Base-by-base conservation (phyloP, 1,140 invertebrate genomes). In the Zaprionus inermis region DNA sequence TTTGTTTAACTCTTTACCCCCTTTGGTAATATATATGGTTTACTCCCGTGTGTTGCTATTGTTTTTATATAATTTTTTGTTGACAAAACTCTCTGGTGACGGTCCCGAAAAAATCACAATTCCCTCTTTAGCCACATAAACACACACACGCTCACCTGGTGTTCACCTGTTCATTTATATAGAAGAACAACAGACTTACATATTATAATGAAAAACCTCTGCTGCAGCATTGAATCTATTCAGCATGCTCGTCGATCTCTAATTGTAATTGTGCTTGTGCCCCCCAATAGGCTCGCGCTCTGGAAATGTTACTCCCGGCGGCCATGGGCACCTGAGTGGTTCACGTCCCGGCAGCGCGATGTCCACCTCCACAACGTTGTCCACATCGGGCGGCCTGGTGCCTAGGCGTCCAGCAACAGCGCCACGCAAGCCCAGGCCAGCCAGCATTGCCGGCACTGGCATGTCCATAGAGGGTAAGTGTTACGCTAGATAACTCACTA, bases 401-500 rank as follows among this genome's bases (percentile, higher is more conserved):
- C 56, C 77, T 36, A 79, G 90, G 36, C 81, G 92, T 30, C 79
- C 91, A 14, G 72, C 74, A 7, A 79, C 79, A 6, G 72, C 91
- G 55, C 73, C 78, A 16, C 77, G 92, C 5, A 92, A 92, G 73
- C 91, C 91, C 24, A 94, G 97, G 66, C 97, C 97, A 76, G 95
- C 96, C 81, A 97, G 96, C 93, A 97, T 97, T 89, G 97, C 96
- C 78, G 96, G 96, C 85, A 97, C 96, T 71, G 96, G 96, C 69
- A 95, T 97, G 91, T 95, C 96, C 52, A 56, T 93, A 81, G 93
- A 94, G 74, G 91, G 91, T 91, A 51, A 79, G 79, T 51, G 1
- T 12, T 3, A 5, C 30, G 32, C 18, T 10, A 6, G 36, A 28
- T 1, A 2, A 16, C 6, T 59, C 0, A 2, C 12, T 22, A 1